phyloP scores from a whole-genome alignment of 2,888 invertebrate genomes.

The Brachypterus glaber region DNA sequence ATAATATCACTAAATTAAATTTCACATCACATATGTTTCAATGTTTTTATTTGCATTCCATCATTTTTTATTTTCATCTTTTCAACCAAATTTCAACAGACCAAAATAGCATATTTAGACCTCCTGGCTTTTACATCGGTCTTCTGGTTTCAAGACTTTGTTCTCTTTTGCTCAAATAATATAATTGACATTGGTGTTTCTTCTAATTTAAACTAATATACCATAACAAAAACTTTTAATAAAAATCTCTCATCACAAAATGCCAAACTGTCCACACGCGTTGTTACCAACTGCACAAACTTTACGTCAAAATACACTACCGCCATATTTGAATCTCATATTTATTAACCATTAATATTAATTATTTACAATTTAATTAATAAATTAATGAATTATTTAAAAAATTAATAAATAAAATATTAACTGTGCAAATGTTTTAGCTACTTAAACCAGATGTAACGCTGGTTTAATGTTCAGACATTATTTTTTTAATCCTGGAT shows the following conservation, averaged over 20 bases:
- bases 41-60: conserved; percentile 44
- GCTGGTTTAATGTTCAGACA: too few species aligned
- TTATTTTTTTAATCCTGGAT: too few species aligned
- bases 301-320: conserved; percentile 24
- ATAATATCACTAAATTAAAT: conserved; percentile 36
- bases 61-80: conserved; percentile 43
- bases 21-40: conserved; percentile 43
- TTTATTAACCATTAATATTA: too few species aligned
- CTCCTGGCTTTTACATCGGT: conserved; percentile 33
- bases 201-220: conserved; percentile 33
- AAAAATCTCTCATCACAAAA: conserved; percentile 43
- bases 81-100: conserved; percentile 41
- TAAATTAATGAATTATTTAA: too few species aligned
- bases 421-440: too few species aligned
- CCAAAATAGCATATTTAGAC: conserved; percentile 33
- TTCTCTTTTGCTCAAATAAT: conserved; percentile 27
- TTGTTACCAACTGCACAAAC: conserved; percentile 38
- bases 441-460: too few species aligned
- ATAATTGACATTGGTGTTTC: conserved; percentile 34
- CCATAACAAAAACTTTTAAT: conserved; percentile 41
- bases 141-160: conserved; percentile 30
- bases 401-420: too few species aligned
- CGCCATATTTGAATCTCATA: conserved; percentile 24
- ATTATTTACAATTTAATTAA: too few species aligned
- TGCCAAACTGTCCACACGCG: conserved; percentile 44